These are phyloP conservation scores for Adelosebastes latens DNA, from an alignment of 2,797 vertebrate species.

Conservation along the genomic window DNA sequence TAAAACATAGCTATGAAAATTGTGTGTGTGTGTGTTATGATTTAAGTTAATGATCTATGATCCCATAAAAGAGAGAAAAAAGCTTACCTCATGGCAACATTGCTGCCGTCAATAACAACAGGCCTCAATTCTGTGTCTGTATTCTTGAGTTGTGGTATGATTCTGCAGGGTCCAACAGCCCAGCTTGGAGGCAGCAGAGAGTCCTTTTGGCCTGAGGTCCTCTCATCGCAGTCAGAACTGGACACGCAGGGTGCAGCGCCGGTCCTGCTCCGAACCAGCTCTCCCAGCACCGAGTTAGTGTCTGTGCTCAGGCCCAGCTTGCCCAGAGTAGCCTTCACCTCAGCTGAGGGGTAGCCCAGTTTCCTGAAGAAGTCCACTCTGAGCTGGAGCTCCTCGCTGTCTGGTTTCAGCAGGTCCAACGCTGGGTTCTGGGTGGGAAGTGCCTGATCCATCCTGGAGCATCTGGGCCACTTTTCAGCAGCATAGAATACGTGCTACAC, in stretches of 20 bases:
- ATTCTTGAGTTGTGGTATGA: constrained; percentile 42
- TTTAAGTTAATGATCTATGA: background rate
- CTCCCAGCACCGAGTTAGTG: constrained; percentile 92
- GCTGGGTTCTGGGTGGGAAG: constrained; percentile 25
- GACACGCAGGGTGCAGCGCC: constrained; percentile 31
- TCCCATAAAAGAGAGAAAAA: background rate
- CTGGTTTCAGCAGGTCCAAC: constrained; percentile 14
- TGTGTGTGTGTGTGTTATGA: background rate
- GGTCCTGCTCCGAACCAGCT: constrained; percentile 87
- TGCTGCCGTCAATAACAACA: constrained; percentile 96
- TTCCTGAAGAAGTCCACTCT: constrained; percentile 94
- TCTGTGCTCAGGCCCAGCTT: constrained; percentile 89
- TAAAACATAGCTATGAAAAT: background rate
- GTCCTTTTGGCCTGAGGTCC: constrained; percentile 68
- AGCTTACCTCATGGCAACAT: constrained; percentile 96
- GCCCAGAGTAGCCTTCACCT: constrained; percentile 85
- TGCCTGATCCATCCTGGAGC: constrained; percentile 66
- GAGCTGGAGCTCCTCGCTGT: constrained; percentile 81
- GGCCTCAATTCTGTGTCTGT: constrained; percentile 85
- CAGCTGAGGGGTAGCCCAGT: constrained; percentile 88
- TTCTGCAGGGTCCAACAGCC: constrained; percentile 20
- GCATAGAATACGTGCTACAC: constrained; percentile 27
- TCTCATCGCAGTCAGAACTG: constrained; percentile 51
- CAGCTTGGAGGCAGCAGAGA: constrained; percentile 73
- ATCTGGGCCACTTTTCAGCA: constrained; percentile 33